phyloP scores from a whole-genome alignment of 2,888 invertebrate species.

The Macropis europaea region DNA sequence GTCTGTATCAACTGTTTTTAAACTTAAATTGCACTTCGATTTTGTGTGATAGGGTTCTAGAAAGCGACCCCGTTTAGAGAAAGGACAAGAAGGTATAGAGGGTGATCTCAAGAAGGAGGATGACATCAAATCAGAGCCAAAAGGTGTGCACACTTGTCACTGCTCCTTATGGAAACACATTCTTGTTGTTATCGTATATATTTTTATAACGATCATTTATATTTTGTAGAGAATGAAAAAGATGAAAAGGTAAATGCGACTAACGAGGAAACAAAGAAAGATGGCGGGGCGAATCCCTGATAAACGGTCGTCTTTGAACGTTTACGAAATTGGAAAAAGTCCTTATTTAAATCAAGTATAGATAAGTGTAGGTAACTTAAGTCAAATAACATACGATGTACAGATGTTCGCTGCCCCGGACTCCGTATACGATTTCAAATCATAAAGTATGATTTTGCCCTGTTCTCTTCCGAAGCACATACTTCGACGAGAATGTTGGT shows the following conservation, averaged over 20 bases:
- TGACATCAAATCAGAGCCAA: slow-evolving; percentile 78
- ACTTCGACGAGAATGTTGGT: slow-evolving; percentile 20
- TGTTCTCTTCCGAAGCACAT: slow-evolving; percentile 13
- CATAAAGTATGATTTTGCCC: slow-evolving; percentile 13
- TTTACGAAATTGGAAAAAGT: slow-evolving; percentile 58
- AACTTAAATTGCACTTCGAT: background rate
- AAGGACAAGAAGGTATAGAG: slow-evolving; percentile 76
- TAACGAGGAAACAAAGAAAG: slow-evolving; percentile 86
- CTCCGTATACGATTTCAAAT: slow-evolving; percentile 37
- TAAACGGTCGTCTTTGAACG: slow-evolving; percentile 62
- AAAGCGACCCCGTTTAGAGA: slow-evolving; percentile 77
- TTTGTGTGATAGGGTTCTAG: slow-evolving; percentile 74
- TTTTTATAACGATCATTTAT: background rate
- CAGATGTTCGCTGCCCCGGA: slow-evolving; percentile 43
- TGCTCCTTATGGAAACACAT: background rate
- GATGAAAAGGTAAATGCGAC: slow-evolving; percentile 83
- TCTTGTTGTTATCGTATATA: background rate
- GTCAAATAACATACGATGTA: slow-evolving; percentile 35
- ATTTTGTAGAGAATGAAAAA: slow-evolving; percentile 82
- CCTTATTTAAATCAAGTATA: slow-evolving; percentile 66
- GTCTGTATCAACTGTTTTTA: background rate
- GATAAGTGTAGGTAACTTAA: slow-evolving; percentile 62
- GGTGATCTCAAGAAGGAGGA: slow-evolving; percentile 78
- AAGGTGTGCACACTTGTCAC: slow-evolving; percentile 70
- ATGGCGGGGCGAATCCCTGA: slow-evolving; percentile 86